Evolutionary conservation across 1,140 invertebrate genomes (phyloP), one percentile per base, ranked within the genome.

Genomic region (Sitophilus oryzae): DNA sequence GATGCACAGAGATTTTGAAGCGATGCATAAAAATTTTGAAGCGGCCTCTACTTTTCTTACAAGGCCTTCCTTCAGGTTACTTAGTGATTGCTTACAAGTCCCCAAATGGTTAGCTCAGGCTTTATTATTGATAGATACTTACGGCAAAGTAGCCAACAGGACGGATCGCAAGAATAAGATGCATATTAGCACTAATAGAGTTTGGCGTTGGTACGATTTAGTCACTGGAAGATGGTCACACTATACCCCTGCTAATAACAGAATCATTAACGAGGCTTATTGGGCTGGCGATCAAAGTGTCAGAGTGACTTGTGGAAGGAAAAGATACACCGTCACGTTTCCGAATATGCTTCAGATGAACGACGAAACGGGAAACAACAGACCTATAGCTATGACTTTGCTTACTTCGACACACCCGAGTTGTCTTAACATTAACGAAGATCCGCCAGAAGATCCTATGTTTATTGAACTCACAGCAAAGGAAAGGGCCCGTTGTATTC

Each of bases 201-300:
- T 79, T 1, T 93, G 90, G 91, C 88, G 89, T 64, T 93, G 89
- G 89, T 92, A 89, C 70, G 89, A 93, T 68, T 77, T 90, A 19
- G 81, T 82, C 11, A 83, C 82, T 9, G 87, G 88, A 5, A 85
- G 86, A 65, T 93, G 91, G 91, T 86, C 82, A 42, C 74, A 80
- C 20, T 93, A 93, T 64, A 82, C 83, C 1, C 70, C 79, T 2
- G 64, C 76, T 4, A 91, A 91, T 59, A 92, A 92, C 68, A 82
- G 86, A 63, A 73, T 83, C 0, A 92, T 93, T 25, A 88, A 92
- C 64, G 85, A 90, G 59, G 88, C 90, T 0, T 93, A 91, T 66
- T 84, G 81, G 74, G 77, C 78, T 45, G 89, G 89, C 1, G 88
- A 92, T 58, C 77, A 77, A 19, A 84, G 77, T 63, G 79, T 89